Evolutionary conservation across 2,113 vertebrate species (phyloP).

Genomic region (Procavia capensis): DNA sequence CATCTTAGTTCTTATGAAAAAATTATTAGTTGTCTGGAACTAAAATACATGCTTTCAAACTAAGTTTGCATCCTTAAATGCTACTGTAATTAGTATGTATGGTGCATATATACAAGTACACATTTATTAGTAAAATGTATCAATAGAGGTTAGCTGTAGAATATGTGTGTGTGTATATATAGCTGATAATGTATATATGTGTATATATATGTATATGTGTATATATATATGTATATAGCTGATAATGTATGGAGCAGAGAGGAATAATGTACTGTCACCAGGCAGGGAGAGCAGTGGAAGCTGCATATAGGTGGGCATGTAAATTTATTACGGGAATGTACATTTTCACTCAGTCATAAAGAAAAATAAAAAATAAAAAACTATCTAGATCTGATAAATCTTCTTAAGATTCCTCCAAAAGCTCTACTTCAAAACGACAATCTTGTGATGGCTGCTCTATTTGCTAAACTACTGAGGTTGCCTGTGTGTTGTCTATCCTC

Average conservation of each 20-base stretch:
- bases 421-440: background rate
- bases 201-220: too few relatives aligned
- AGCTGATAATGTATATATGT: too few relatives aligned
- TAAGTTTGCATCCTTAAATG: background rate
- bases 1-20: background rate
- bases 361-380: too few relatives aligned
- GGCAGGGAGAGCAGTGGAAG: too few relatives aligned
- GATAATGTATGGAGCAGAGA: too few relatives aligned
- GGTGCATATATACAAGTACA: background rate
- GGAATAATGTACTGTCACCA: too few relatives aligned
- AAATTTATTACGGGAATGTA: too few relatives aligned
- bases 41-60: background rate
- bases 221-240: too few relatives aligned
- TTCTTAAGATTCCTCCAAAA: background rate
- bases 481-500: background rate
- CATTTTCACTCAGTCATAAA: too few relatives aligned
- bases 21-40: background rate
- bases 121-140: conserved; percentile 22
- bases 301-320: too few relatives aligned
- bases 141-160: background rate
- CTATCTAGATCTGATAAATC: background rate
- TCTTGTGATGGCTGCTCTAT: background rate
- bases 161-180: too few relatives aligned
- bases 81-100: background rate
- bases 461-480: background rate